These are phyloP conservation scores for Tridacna gigas DNA, from an alignment of 2,888 invertebrate species.

Conservation along the genomic window DNA sequence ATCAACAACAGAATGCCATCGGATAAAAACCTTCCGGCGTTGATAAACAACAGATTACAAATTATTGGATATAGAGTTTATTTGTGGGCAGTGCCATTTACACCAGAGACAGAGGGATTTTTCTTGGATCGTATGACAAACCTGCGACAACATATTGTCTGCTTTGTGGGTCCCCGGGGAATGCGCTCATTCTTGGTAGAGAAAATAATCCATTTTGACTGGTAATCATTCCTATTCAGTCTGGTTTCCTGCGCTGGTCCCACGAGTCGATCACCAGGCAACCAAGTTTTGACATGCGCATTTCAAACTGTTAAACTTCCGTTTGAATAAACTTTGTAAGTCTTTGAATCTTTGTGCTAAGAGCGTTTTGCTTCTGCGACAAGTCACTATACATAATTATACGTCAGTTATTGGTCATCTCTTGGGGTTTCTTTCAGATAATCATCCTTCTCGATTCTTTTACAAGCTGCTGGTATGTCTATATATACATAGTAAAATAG, in stretches of 20 bases:
- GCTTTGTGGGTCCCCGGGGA: conserved; percentile 8
- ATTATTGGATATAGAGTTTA: too few relatives aligned
- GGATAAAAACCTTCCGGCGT: too few relatives aligned
- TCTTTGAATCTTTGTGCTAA: too few relatives aligned
- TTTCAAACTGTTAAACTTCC: conserved; percentile 5
- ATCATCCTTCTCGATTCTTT: too few relatives aligned
- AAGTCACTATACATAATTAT: too few relatives aligned
- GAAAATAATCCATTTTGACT: conserved; percentile 32
- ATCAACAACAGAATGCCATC: too few relatives aligned
- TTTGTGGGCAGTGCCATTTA: not conserved
- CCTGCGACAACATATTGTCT: conserved; percentile 18
- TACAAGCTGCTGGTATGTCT: too few relatives aligned
- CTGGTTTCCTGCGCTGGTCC: conserved; percentile 14
- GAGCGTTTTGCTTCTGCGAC: too few relatives aligned
- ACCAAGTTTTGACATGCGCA: conserved; percentile 27
- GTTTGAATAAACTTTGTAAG: not conserved
- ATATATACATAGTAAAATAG: too few relatives aligned
- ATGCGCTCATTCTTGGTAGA: not conserved
- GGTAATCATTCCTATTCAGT: conserved; percentile 31
- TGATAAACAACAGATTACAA: too few relatives aligned
- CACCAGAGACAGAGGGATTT: not conserved
- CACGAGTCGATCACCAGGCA: conserved; percentile 3
- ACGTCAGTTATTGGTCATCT: too few relatives aligned
- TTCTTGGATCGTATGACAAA: not conserved
- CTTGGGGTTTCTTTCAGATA: too few relatives aligned